These are phyloP conservation scores for Eurystomus glaucurus DNA, from an alignment of 2,797 vertebrate genomes.

Conservation along the genomic window DNA sequence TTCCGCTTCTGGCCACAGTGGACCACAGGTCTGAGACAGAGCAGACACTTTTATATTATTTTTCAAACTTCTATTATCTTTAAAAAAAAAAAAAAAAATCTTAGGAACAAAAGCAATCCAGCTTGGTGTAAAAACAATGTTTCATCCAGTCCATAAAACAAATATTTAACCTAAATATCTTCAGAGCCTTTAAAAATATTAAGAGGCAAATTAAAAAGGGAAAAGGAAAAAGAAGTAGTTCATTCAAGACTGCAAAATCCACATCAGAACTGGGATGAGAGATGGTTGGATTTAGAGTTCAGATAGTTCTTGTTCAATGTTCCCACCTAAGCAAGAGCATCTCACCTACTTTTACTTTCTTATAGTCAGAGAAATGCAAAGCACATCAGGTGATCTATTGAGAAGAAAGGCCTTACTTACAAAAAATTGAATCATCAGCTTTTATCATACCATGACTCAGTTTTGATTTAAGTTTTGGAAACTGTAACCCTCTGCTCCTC, in stretches of 20 bases:
- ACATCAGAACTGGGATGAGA: background rate
- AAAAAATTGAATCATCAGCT: background rate
- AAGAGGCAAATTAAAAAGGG: background rate
- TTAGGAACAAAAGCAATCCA: background rate
- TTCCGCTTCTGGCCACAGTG: background rate
- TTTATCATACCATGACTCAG: background rate
- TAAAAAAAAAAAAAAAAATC: no score
- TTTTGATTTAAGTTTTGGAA: background rate
- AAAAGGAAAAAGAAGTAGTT: background rate
- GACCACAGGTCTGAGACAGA: background rate
- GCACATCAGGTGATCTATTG: background rate
- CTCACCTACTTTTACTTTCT: background rate
- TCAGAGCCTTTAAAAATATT: background rate
- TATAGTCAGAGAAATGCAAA: background rate
- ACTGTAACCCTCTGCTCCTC: background rate
- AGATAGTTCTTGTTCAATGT: background rate
- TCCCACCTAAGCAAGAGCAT: background rate
- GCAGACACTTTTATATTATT: background rate
- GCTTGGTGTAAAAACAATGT: background rate
- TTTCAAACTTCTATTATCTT: background rate
- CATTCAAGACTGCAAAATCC: background rate
- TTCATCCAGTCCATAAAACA: background rate
- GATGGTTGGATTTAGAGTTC: background rate
- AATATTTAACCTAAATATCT: background rate
- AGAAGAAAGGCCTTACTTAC: background rate